Base-by-base conservation (phyloP, 2,113 vertebrate species). In the Cololabis saira region DNA sequence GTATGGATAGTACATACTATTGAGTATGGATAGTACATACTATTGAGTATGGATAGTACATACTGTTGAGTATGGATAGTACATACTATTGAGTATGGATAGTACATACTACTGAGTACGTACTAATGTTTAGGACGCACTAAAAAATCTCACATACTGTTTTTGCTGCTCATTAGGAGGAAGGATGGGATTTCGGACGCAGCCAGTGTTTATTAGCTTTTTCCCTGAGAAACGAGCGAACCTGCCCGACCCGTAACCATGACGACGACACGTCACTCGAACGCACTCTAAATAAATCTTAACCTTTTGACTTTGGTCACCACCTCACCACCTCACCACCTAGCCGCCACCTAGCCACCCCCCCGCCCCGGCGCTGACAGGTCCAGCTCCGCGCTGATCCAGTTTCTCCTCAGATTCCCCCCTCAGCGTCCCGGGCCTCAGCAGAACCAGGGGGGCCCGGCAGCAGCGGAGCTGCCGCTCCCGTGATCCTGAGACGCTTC, bases 161-260 rank as follows among this genome's bases (percentile, higher is more conserved):
- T n/a, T n/a, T n/a, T n/a, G n/a, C n/a, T n/a, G n/a, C n/a, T n/a
- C n/a, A n/a, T n/a, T n/a, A n/a, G n/a, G n/a, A n/a, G n/a, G n/a
- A n/a, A n/a, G n/a, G n/a, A n/a, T n/a, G n/a, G n/a, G n/a, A n/a
- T n/a, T n/a, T n/a, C n/a, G n/a, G n/a, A n/a, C n/a, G n/a, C n/a
- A n/a, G n/a, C n/a, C n/a, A 16, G 2, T 58, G 55, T 58, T 58
- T 58, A 58, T 58, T 58, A 43, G 17, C 13, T 43, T 43, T 43
- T 43, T 58, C 21, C 15, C n/a, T 58, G 55, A 58, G 15, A 16
- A 43, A 58, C 19, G 54, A 57, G 37, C 37, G 21, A 33, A 57
- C 41, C 8, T 18, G 18, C 53, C 21, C 41, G 37, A 41, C 48
- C 17, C 12, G 41, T 2, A 19, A 33, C 42, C n/a, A n/a, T 7